Conservation (phyloP, 2,113 vertebrate species). For the Pelobates fuscus region DNA sequence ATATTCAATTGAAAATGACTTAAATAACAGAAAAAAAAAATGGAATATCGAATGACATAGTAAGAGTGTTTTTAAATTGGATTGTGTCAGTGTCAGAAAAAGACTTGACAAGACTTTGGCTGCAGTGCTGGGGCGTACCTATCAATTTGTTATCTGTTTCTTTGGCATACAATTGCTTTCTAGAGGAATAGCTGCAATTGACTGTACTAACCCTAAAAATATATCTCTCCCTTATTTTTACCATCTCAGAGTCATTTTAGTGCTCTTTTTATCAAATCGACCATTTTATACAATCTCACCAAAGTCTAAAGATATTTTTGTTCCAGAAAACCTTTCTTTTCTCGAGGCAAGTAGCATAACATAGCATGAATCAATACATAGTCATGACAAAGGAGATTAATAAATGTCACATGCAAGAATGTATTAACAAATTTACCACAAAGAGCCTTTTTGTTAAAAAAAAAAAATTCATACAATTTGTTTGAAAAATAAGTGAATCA, state of each 20-base stretch:
- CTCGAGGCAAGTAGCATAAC: too few species aligned
- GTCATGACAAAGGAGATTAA: too few species aligned
- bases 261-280: too few species aligned
- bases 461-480: too few species aligned
- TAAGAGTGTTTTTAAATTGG: conserved; percentile 35
- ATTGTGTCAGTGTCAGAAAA: conserved; percentile 36
- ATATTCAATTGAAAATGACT: not conserved
- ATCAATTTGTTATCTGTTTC: conserved; percentile 14
- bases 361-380: too few species aligned
- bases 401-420: too few species aligned
- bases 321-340: not conserved
- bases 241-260: not conserved
- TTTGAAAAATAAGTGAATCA: too few species aligned
- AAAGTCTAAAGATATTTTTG: not conserved
- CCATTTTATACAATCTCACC: not conserved
- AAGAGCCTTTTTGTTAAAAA: too few species aligned
- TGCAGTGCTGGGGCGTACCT: not conserved
- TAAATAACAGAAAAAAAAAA: conserved; percentile 23
- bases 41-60: conserved; percentile 29
- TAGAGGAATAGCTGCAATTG: not conserved
- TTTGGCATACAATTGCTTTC: not conserved
- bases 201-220: not conserved
- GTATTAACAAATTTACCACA: too few species aligned
- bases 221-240: not conserved
- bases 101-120: conserved; percentile 8